These are phyloP conservation scores for Leucopsar rothschildi DNA, from an alignment of 2,113 vertebrate species.

Conservation along the genomic window DNA sequence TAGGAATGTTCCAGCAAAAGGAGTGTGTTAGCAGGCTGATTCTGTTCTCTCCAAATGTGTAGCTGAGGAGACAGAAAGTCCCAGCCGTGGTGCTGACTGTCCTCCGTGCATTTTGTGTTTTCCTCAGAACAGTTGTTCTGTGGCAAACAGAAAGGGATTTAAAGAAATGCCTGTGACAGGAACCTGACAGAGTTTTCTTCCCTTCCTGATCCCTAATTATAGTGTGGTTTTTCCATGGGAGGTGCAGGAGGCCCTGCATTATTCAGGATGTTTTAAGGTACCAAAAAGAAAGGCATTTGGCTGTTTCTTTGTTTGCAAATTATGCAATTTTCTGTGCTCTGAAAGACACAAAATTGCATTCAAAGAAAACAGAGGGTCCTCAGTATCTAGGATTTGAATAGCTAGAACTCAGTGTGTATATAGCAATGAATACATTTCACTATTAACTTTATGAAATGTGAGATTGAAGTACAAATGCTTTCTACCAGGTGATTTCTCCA, in stretches of 20 bases:
- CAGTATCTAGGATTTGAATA: neutral
- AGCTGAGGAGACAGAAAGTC: neutral
- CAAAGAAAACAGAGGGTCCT: neutral
- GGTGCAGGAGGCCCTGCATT: neutral
- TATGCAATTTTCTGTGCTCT: neutral
- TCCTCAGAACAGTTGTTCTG: neutral
- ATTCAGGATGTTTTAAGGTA: constrained; percentile 4
- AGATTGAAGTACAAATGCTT: neutral
- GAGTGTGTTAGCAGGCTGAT: neutral
- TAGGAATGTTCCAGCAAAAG: neutral
- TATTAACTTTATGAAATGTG: neutral
- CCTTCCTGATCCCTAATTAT: neutral
- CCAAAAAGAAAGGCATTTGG: neutral
- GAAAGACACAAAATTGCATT: neutral
- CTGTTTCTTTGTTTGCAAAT: neutral
- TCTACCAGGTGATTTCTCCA: neutral
- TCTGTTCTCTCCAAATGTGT: neutral
- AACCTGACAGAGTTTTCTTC: constrained; percentile 32
- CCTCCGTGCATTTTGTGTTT: neutral
- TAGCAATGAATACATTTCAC: neutral
- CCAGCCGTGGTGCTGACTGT: neutral
- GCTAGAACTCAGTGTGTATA: neutral
- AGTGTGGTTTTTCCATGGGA: neutral
- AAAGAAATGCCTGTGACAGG: constrained; percentile 19
- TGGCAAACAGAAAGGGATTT: constrained; percentile 2